Evolutionary conservation across 2,888 invertebrate genomes (phyloP).

Genomic region (Asteroscopus sphinx): DNA sequence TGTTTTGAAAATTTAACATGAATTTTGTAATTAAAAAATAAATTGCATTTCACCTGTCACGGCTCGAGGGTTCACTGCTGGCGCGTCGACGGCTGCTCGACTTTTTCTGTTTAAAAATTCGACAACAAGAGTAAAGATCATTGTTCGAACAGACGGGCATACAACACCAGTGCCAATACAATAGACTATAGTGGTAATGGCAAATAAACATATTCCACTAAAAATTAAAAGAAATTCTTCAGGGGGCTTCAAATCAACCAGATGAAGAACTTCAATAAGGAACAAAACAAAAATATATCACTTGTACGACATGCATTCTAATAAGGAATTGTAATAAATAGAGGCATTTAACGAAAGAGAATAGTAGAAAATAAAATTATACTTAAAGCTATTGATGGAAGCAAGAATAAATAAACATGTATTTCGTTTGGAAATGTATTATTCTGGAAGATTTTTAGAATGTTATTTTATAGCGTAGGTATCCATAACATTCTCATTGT

Average conservation of each 20-base stretch:
- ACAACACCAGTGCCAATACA: constrained; percentile 89
- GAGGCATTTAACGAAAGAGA: constrained; percentile 73
- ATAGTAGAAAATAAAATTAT: constrained; percentile 66
- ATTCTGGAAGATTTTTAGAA: constrained; percentile 56
- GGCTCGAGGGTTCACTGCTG: constrained; percentile 79
- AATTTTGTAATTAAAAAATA: neutral
- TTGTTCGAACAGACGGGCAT: constrained; percentile 53
- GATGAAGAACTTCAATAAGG: constrained; percentile 71
- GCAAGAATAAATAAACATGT: constrained; percentile 73
- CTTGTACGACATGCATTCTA: constrained; percentile 83
- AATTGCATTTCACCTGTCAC: constrained; percentile 74
- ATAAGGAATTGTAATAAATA: constrained; percentile 75
- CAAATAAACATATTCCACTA: constrained; percentile 81
- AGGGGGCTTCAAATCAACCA: constrained; percentile 53
- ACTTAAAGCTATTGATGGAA: constrained; percentile 84
- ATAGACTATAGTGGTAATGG: constrained; percentile 87
- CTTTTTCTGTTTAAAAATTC: constrained; percentile 84
- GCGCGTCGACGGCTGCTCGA: constrained; percentile 81
- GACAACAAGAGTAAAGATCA: constrained; percentile 69
- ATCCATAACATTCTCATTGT: constrained; percentile 87
- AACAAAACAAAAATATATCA: constrained; percentile 69
- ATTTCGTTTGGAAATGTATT: constrained; percentile 51
- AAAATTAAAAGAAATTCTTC: constrained; percentile 72
- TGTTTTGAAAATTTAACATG: neutral
- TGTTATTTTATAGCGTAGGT: constrained; percentile 70